Base-by-base conservation (phyloP, 2,888 invertebrate species). In the Orthosia gracilis region DNA sequence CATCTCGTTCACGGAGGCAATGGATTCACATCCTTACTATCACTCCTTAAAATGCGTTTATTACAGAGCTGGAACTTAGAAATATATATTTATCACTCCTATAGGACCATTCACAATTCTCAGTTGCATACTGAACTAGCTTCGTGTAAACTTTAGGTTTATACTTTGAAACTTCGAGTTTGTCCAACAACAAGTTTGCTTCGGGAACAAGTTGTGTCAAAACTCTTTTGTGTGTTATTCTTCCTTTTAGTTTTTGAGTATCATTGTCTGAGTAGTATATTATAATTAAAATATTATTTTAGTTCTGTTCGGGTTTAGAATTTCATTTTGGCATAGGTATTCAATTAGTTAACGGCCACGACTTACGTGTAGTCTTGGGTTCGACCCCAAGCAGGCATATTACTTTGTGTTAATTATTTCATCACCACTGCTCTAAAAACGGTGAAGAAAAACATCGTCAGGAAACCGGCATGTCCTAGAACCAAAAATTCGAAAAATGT, bases 31-130 rank as follows among this genome's bases (percentile, higher is more conserved):
- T 21, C 69, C 26, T 68, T 59, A 47, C 45, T 54, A 55, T 18
- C 54, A 17, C 40, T 69, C 57, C 55, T 69, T 49, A 66, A 73
- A 73, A 73, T 64, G 54, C 80, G n/a, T 75, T 82, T 73, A 80
- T 83, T 83, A 74, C 67, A 57, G 54, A 61, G 57, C 61, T 52
- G 23, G 40, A 77, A 86, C 58, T 85, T 72, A 70, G 69, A 58
- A 83, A 84, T 78, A 78, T 80, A 55, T 84, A 83, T 84, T 84
- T 85, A 85, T 83, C 74, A 78, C 78, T 73, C 84, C 76, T 59
- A n/a, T 13, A 40, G 72, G 74, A 72, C 66, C 59, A 62, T 80
- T 85, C 74, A 75, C 73, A 62, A 84, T 75, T 75, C 85, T 77
- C 80, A 59, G 77, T 73, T 58, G 84, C 80, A 83, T 76, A 76